Conservation (phyloP, 2,888 invertebrate genomes). For the Philonicus albiceps region DNA sequence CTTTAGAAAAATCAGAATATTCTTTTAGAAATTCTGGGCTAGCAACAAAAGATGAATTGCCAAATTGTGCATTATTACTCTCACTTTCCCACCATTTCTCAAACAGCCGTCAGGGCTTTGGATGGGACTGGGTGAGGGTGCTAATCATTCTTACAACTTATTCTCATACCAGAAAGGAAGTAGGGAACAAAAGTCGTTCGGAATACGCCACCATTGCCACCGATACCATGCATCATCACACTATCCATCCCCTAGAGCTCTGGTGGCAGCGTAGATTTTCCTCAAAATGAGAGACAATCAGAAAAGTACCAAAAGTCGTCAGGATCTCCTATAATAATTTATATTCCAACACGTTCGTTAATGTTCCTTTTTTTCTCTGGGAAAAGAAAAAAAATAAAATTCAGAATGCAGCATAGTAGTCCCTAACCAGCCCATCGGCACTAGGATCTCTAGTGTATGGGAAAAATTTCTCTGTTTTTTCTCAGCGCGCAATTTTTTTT, state of each 20-base stretch:
- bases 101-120: not conserved
- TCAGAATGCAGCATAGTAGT: not conserved
- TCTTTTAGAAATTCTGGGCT: not conserved
- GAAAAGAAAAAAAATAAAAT: not conserved
- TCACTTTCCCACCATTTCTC: not conserved
- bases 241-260: conserved; percentile 6
- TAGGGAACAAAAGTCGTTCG: not conserved
- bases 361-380: not conserved
- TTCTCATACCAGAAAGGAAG: not conserved
- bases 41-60: not conserved
- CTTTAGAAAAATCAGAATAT: not conserved
- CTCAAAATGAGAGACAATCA: conserved; percentile 41
- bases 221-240: conserved; percentile 4
- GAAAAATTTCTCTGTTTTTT: not conserved
- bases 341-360: conserved; percentile 21
- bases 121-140: not conserved
- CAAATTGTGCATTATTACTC: not conserved
- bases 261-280: not conserved
- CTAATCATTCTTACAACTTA: conserved; percentile 4
- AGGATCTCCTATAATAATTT: conserved; percentile 32
- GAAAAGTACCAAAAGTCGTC: not conserved
- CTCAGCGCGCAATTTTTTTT: not conserved
- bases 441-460: not conserved
- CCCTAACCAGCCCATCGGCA: not conserved
- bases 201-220: not conserved